These are phyloP conservation scores for Megalops atlanticus DNA, from an alignment of 2,113 vertebrate genomes.

Conservation along the genomic window DNA sequence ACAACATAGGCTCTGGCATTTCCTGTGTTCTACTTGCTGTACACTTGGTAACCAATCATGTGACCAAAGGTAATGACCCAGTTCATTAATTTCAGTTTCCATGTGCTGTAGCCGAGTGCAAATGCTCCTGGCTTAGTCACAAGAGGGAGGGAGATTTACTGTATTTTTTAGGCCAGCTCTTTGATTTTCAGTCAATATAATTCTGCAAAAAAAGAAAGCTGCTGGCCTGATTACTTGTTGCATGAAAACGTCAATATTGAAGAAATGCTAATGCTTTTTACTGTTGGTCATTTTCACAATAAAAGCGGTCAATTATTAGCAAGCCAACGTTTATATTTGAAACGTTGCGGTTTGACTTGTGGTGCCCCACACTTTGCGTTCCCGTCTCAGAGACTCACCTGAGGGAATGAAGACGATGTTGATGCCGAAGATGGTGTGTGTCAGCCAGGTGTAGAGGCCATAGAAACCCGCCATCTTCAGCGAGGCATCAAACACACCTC, in stretches of 20 bases:
- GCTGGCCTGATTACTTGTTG: too few species aligned
- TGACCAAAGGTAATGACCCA: neutral
- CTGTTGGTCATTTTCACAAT: too few species aligned
- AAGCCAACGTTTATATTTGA: too few species aligned
- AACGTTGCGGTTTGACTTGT: too few species aligned
- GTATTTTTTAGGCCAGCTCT: neutral
- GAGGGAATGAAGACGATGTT: constrained; percentile 98
- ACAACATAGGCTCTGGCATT: neutral
- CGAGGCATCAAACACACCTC: constrained; percentile 97
- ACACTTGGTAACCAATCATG: neutral
- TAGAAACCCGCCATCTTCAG: constrained; percentile 99
- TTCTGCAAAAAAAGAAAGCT: too few species aligned
- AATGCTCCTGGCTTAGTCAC: neutral
- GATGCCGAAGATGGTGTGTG: constrained; percentile 97
- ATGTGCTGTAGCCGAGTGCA: neutral
- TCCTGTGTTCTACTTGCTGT: neutral
- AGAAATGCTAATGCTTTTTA: too few species aligned
- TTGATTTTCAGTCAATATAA: neutral
- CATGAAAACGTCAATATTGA: too few species aligned
- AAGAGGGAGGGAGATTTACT: neutral
- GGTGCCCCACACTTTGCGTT: too few species aligned
- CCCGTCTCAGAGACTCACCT: constrained; percentile 75
- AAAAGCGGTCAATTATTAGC: too few species aligned
- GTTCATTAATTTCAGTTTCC: neutral
- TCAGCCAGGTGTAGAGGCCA: constrained; percentile 97